A percentile compares a stretch with the other conserved stretches of the same genome.
Conservation (phyloP, 2,113 vertebrate genomes). For the Solea senegalensis region DNA sequence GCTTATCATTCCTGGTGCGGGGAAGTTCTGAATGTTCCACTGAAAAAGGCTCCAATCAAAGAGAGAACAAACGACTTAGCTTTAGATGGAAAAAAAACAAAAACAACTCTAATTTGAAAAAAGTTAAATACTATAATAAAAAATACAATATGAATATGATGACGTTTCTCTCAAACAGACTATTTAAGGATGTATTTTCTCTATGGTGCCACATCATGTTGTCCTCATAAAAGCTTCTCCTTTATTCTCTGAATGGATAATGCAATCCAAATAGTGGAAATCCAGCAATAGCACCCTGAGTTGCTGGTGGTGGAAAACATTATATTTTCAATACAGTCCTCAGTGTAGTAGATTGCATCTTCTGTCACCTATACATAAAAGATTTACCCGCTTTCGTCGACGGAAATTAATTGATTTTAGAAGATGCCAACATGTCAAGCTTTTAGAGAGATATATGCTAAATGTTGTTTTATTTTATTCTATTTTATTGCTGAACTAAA, state of each 20-base stretch:
- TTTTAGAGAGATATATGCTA: not conserved
- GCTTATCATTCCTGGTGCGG: not conserved
- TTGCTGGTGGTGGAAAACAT: not conserved
- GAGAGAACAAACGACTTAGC: not conserved
- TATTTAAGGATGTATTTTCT: not conserved
- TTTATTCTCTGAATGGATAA: not conserved
- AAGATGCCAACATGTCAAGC: not conserved
- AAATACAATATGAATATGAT: not conserved
- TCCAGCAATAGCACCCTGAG: not conserved
- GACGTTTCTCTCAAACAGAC: not conserved
- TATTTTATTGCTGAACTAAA: not conserved
- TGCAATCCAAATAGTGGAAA: constrained; percentile 10
- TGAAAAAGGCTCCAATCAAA: not conserved
- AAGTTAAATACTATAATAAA: not conserved
- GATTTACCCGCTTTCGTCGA: not conserved
- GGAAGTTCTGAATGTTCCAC: not conserved
- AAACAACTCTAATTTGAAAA: not conserved
- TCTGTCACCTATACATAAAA: not conserved
- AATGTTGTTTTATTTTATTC: not conserved
- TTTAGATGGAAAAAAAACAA: too few species aligned
- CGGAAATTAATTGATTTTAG: constrained; percentile 3
- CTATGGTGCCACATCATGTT: not conserved
- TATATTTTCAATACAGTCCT: not conserved
- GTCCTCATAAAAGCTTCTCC: not conserved
- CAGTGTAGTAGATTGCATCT: not conserved